A percentile compares a stretch with the other conserved stretches of the same genome.
These are phyloP conservation scores for Protonemura montana DNA, from an alignment of 2,888 invertebrate genomes.

Conservation along the genomic window DNA sequence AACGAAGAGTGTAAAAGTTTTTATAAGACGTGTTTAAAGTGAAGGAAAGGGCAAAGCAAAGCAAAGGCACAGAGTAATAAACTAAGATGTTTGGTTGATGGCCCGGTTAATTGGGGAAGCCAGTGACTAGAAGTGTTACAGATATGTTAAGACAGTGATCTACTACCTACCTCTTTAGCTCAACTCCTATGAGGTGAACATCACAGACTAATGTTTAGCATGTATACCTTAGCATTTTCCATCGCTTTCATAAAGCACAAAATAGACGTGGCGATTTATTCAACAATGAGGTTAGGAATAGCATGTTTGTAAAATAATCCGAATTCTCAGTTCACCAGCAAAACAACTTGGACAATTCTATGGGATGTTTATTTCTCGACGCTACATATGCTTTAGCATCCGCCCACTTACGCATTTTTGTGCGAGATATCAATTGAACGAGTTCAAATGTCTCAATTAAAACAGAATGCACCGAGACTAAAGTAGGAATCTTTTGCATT, in stretches of 20 bases:
- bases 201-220: not conserved
- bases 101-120: conserved; percentile 34
- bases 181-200: not conserved
- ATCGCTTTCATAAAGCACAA: not conserved
- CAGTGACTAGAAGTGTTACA: conserved; percentile 39
- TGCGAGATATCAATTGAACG: not conserved
- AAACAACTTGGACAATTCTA: not conserved
- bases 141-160: conserved; percentile 29
- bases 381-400: not conserved
- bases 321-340: not conserved
- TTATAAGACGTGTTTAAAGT: not conserved
- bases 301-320: not conserved
- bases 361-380: not conserved
- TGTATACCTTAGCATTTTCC: not conserved
- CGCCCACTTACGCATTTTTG: not conserved
- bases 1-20: conserved; percentile 4
- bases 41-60: not conserved
- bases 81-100: conserved; percentile 40
- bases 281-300: not conserved
- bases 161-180: conserved; percentile 24
- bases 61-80: conserved; percentile 28
- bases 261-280: not conserved
- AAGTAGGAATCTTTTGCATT: not conserved
- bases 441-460: not conserved
- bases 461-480: too few species aligned